Conservation (phyloP, 2,797 vertebrate genomes). For the Malurus splendens region DNA sequence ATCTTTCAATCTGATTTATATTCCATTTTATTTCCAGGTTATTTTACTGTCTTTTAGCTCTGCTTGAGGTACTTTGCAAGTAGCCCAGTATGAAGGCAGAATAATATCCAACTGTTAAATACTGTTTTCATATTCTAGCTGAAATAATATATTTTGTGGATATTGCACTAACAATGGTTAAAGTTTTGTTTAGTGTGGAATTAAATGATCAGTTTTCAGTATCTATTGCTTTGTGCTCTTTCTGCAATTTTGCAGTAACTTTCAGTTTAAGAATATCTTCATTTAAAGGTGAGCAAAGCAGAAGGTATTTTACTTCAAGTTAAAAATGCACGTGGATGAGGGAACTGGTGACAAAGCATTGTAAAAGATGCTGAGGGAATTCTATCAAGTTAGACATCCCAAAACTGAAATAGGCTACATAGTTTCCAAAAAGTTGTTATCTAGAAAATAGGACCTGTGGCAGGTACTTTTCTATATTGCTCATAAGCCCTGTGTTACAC, state of each 20-base stretch:
- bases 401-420: background rate
- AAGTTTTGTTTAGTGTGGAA: background rate
- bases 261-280: background rate
- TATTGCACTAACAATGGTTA: background rate
- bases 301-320: slow-evolving; percentile 79
- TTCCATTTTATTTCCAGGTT: background rate
- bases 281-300: slow-evolving; percentile 78
- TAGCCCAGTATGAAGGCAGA: background rate
- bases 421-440: slow-evolving; percentile 63
- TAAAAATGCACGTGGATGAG: slow-evolving; percentile 64
- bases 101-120: background rate
- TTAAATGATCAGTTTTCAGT: background rate
- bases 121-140: background rate
- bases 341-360: slow-evolving; percentile 37
- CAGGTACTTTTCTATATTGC: slow-evolving; percentile 41
- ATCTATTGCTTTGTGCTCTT: background rate
- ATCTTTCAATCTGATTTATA: background rate
- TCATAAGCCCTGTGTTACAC: background rate
- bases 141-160: background rate
- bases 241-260: background rate
- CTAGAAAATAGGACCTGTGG: slow-evolving; percentile 74
- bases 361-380: slow-evolving; percentile 51
- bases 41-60: background rate
- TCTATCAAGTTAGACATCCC: slow-evolving; percentile 72
- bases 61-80: background rate